Evolutionary conservation across 2,888 invertebrate genomes (phyloP), one percentile per base, ranked within the genome.

Genomic region (Xanthia icteritia): DNA sequence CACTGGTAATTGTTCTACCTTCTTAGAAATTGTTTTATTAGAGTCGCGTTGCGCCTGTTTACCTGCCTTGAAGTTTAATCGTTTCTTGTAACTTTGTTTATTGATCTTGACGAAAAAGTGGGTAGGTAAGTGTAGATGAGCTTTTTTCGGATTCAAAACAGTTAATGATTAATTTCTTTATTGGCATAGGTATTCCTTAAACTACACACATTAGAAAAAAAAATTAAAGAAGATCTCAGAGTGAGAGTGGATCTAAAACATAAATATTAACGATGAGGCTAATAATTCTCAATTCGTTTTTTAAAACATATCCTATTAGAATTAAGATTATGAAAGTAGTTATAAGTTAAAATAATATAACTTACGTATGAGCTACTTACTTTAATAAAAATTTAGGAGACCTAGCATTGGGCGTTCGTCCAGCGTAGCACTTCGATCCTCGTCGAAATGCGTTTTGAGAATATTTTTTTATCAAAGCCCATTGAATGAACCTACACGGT

Each of bases 221-320:
- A 42, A 45, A 20, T 17, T 0, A 20, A 11, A 45, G 4, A 2
- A 31, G 23, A 68, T 68, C 31, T 31, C 31, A 23, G 31, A 82
- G 31, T n/a, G 63, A 76, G 39, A 65, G n/a, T 42, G 6, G 5
- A 17, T 42, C 31, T 58, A 56, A n/a, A 20, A 39, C 8, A 39
- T 39, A 39, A 51, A 54, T 45, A 20, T 17, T 5, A 48, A 78
- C 42, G 2, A 67, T 23, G 54, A 84, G 23, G 39, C 54, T 27
- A 48, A 48, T 39, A 56, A 66, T 27, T 77, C 56, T 64, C 45
- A 64, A 78, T 78, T 69, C 8, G n/a, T 23, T 72, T 23, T 54
- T 27, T 51, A 64, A 68, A 27, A 45, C 48, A 54, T 78, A 79
- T 77, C 77, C 54, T 83, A 79, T 45, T 77, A 61, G 13, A 83